Conservation (phyloP, 2,888 invertebrate species). For the Amphipoea oculea region DNA sequence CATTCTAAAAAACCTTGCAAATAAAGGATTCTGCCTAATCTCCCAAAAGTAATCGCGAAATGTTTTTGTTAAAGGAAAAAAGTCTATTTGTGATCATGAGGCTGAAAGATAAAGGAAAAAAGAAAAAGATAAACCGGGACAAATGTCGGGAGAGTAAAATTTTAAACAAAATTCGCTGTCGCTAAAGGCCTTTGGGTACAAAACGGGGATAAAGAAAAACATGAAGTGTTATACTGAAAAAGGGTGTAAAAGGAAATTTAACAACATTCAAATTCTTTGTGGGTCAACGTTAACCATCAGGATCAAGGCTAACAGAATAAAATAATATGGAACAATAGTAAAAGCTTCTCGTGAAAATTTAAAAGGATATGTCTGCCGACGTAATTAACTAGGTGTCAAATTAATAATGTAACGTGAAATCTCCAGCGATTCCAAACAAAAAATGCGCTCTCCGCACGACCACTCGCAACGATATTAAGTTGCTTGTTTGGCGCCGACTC, state of each 20-base stretch:
- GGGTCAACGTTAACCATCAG: neutral
- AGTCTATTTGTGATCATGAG: slow-evolving; percentile 51
- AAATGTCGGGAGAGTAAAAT: slow-evolving; percentile 38
- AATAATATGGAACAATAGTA: neutral
- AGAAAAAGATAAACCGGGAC: slow-evolving; percentile 34
- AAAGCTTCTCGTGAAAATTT: neutral
- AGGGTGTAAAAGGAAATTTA: neutral
- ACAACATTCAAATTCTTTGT: neutral
- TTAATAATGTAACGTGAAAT: too few species aligned
- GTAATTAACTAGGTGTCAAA: neutral
- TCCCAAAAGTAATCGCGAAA: slow-evolving; percentile 57
- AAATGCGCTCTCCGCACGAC: too few species aligned
- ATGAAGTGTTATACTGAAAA: slow-evolving; percentile 30
- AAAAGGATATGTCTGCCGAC: neutral
- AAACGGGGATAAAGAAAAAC: slow-evolving; percentile 36
- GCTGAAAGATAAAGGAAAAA: slow-evolving; percentile 48
- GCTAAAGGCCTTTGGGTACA: slow-evolving; percentile 18
- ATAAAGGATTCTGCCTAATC: slow-evolving; percentile 46
- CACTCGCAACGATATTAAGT: too few species aligned
- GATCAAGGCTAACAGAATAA: neutral
- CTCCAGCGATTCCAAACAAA: too few species aligned
- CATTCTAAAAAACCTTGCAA: slow-evolving; percentile 41
- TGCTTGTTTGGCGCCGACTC: too few species aligned
- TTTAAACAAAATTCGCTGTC: slow-evolving; percentile 35
- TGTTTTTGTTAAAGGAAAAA: slow-evolving; percentile 43